Conservation (phyloP, 1,140 invertebrate genomes). For the Tenebrio molitor region DNA sequence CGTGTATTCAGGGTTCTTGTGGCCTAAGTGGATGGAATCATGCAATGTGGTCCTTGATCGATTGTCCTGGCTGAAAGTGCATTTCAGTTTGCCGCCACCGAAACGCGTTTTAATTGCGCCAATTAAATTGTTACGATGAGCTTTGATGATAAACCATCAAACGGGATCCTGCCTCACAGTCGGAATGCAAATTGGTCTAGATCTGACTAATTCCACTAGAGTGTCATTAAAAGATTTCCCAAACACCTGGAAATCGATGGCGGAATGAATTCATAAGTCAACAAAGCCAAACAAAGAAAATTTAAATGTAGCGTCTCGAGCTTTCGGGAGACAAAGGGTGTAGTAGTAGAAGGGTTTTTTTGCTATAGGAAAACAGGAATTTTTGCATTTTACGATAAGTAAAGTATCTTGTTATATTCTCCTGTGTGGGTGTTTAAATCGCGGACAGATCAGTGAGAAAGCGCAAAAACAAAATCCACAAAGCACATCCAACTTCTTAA, state of each 20-base stretch:
- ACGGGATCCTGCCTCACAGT: too few relatives aligned
- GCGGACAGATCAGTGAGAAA: too few relatives aligned
- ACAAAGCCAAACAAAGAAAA: not conserved
- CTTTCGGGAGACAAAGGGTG: not conserved
- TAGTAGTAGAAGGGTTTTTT: too few relatives aligned
- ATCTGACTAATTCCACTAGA: not conserved
- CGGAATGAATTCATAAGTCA: too few relatives aligned
- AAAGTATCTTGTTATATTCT: slow-evolving; percentile 6
- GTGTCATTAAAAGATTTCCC: not conserved
- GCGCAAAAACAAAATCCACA: too few relatives aligned
- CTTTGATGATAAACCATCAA: too few relatives aligned
- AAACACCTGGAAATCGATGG: not conserved
- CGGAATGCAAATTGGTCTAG: slow-evolving; percentile 19
- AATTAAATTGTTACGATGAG: too few relatives aligned
- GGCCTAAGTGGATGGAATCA: slow-evolving; percentile 8
- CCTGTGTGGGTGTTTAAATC: too few relatives aligned
- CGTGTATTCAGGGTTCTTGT: slow-evolving; percentile 12
- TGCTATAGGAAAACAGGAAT: slow-evolving; percentile 4
- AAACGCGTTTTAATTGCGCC: too few relatives aligned
- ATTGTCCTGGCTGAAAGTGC: not conserved
- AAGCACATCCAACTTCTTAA: too few relatives aligned
- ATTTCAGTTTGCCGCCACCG: too few relatives aligned
- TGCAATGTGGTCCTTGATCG: slow-evolving; percentile 15
- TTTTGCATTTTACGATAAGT: not conserved
- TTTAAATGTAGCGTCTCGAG: not conserved